Evolutionary conservation across 2,113 vertebrate genomes (phyloP).

Genomic region (Pseudopipra pipra): DNA sequence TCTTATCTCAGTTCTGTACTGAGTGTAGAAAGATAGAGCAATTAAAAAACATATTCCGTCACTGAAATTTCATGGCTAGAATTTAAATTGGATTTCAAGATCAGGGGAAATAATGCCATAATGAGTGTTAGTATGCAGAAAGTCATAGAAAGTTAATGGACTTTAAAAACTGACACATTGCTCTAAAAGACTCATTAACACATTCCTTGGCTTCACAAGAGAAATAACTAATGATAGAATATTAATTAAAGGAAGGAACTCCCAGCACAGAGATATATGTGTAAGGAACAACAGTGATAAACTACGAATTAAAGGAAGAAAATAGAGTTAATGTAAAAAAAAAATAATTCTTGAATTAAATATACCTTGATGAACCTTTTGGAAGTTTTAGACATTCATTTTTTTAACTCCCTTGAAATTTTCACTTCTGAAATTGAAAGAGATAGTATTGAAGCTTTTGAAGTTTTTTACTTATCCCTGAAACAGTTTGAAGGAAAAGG

Average conservation of each 20-base stretch:
- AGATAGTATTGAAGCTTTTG: neutral
- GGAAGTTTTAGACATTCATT: neutral
- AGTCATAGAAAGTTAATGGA: constrained; percentile 59
- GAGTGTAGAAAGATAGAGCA: neutral
- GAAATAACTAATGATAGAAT: constrained; percentile 35
- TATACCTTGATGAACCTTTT: neutral
- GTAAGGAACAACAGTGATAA: neutral
- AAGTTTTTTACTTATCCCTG: neutral
- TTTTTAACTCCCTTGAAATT: neutral
- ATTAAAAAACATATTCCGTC: constrained; percentile 25
- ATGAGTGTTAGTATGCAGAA: constrained; percentile 42
- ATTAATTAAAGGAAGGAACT: constrained; percentile 48
- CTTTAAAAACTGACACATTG: constrained; percentile 51
- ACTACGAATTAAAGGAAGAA: neutral
- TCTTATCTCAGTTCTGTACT: neutral
- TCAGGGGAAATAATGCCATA: constrained; percentile 50
- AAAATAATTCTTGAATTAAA: neutral
- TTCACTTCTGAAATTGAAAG: neutral
- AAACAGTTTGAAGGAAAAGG: neutral
- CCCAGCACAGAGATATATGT: neutral
- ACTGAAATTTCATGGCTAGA: constrained; percentile 31
- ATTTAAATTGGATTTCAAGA: constrained; percentile 62
- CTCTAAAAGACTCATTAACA: constrained; percentile 55
- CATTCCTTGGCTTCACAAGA: neutral
- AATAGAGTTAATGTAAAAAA: neutral